Evolutionary conservation across 1,140 invertebrate genomes (phyloP), one percentile per base, ranked within the genome.

Genomic region (Rhopalosiphum maidis): DNA sequence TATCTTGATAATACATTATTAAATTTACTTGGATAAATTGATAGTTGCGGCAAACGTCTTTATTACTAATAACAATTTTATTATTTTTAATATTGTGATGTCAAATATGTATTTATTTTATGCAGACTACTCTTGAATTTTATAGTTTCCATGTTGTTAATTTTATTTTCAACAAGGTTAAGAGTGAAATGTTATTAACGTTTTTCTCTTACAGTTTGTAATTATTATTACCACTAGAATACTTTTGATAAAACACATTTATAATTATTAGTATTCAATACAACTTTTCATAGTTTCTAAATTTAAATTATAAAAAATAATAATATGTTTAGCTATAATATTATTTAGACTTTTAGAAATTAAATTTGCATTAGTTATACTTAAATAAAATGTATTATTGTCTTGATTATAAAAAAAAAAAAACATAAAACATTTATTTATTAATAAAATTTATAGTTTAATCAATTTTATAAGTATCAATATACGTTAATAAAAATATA

Each of bases 51-150:
- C 22, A 37, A 89, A 54, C 7, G 30, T 88, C 21, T 51, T 21
- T 35, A 35, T 23, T 23, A 51, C 46, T 89, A 89, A 55, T 41
- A 89, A 41, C 55, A 51, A 89, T 89, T 89, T 89, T 89, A 37
- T 89, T 89, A 89, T 88, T 88, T 88, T 46, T 48, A 86, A 87
- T 22, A 54, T 35, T 37, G n/a, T 89, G 54, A 54, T 25, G 15
- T 46, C 30, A 22, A 51, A n/a, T 21, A 77, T 54, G 21, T 51
- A 35, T 88, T 35, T 54, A 23, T 89, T 55, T 37, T 54, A 37
- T 55, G 51, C 41, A 15, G 9, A 51, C 11, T 21, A 22, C 48
- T 88, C 35, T n/a, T 30, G 5, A 43, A 18, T 77, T 77, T 87
- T 87, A 48, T 48, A 48, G n/a, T 51, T 48, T 87, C n/a, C 46